Base-by-base conservation (phyloP, 1,140 invertebrate genomes). In the Bombus pascuorum region DNA sequence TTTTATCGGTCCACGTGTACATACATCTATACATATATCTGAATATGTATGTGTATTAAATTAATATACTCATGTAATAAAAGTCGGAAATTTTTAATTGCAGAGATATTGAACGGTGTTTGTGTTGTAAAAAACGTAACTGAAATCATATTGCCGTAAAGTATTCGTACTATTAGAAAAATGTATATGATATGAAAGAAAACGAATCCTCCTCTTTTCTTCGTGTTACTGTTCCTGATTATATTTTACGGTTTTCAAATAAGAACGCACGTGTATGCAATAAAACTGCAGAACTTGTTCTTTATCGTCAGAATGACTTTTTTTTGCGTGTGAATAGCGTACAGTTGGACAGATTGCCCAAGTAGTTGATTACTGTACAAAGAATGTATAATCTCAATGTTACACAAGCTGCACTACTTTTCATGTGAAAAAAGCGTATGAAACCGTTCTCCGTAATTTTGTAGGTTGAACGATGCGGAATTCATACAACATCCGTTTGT, bases 361-460 rank as follows among this genome's bases (percentile, higher is more conserved):
- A 73, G 70, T 37, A 62, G 47, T n/a, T 62, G 80, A 81, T 81
- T 73, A 44, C 80, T 13, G 32, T 28, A 57, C 32, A 25, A 81
- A 81, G n/a, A 82, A 44, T 15, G 80, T 18, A 25, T 74, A 82
- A 74, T 74, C 70, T 44, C 1, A 44, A 44, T 62, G 53, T 82
- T 74, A 15, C 71, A 37, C 70, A 74, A 82, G 71, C 5, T 34
- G 70, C 70, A 12, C 80, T 37, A 82, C 71, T 82, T 74, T 65
- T 65, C 53, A 65, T 42, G 71, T 74, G 53, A 82, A 82, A 71
- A 73, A 65, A 62, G 39, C n/a, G 80, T 65, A 74, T 22, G 70
- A 65, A 74, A 74, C 66, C 44, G 34, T 81, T 81, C 78, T 71
- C 66, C 28, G 47, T 71, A 66, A 79, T 79, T 66, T 81, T 57